A percentile compares a stretch with the other conserved stretches of the same genome.
Evolutionary conservation across 2,888 invertebrate genomes (phyloP).

Genomic region (Balanococcus diminutus): DNA sequence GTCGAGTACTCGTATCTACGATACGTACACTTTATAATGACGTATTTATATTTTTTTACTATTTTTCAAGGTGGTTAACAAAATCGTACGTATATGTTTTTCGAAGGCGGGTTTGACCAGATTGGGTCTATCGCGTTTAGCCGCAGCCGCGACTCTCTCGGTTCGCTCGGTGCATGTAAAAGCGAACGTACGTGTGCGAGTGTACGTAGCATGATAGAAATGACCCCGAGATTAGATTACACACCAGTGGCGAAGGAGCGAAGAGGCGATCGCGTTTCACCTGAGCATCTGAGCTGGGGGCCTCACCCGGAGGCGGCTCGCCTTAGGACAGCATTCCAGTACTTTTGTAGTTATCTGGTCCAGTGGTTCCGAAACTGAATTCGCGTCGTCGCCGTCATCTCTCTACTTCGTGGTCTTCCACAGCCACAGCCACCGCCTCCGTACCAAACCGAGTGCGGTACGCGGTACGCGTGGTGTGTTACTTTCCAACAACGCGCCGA

Average conservation of each 20-base stretch:
- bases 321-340: conserved; percentile 55
- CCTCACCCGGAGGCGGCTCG: conserved; percentile 54
- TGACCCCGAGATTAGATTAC: conserved; percentile 55
- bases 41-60: conserved; percentile 21
- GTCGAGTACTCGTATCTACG: neutral
- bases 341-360: conserved; percentile 53
- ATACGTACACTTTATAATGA: neutral
- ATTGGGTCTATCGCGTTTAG: conserved; percentile 53
- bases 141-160: conserved; percentile 46
- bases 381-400: neutral
- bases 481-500: neutral
- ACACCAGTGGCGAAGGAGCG: conserved; percentile 26
- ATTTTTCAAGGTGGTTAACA: conserved; percentile 54
- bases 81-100: conserved; percentile 47
- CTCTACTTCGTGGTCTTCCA: neutral
- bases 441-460: neutral
- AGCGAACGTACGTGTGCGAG: neutral
- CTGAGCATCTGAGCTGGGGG: conserved; percentile 54
- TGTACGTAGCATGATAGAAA: conserved; percentile 51
- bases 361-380: conserved; percentile 52
- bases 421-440: neutral
- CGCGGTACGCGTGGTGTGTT: neutral
- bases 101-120: conserved; percentile 53
- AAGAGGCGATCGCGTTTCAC: conserved; percentile 54
- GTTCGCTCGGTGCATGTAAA: neutral